These are phyloP conservation scores for Paramisgurnus dabryanus DNA, from an alignment of 2,113 vertebrate species.

Conservation along the genomic window DNA sequence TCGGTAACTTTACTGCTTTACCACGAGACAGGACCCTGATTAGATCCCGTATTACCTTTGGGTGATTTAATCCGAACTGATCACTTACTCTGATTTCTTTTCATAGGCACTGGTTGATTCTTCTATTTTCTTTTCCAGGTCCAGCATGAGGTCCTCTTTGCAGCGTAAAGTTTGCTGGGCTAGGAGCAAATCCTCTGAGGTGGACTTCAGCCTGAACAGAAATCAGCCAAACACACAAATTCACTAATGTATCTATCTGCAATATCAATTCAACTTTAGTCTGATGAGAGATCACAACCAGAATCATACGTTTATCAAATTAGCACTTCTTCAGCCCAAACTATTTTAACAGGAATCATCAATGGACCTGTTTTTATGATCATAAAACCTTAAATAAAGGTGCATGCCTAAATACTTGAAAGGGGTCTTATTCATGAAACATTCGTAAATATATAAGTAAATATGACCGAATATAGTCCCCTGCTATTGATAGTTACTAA, in stretches of 20 bases:
- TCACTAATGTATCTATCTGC: background rate
- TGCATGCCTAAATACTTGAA: too few relatives aligned
- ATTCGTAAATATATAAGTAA: too few relatives aligned
- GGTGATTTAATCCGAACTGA: background rate
- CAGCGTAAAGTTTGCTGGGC: slow-evolving; percentile 86
- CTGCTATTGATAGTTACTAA: too few relatives aligned
- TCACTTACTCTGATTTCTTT: slow-evolving; percentile 87
- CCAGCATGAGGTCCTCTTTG: slow-evolving; percentile 86
- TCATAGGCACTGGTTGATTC: slow-evolving; percentile 82
- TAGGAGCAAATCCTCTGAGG: slow-evolving; percentile 85
- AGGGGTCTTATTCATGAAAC: too few relatives aligned
- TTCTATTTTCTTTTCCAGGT: slow-evolving; percentile 87
- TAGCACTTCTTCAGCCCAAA: too few relatives aligned
- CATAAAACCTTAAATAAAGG: too few relatives aligned
- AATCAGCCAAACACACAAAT: background rate
- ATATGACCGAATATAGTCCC: too few relatives aligned
- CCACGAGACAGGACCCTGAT: too few relatives aligned
- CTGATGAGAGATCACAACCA: background rate
- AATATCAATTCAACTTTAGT: background rate
- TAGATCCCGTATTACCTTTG: too few relatives aligned
- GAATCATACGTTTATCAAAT: background rate
- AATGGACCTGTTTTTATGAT: too few relatives aligned
- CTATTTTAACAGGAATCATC: too few relatives aligned
- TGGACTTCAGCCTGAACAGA: slow-evolving; percentile 81
- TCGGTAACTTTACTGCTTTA: too few relatives aligned